A percentile compares a stretch with the other conserved stretches of the same genome.
Evolutionary conservation across 1,140 invertebrate genomes (phyloP).

Genomic region (Globodera rostochiensis): DNA sequence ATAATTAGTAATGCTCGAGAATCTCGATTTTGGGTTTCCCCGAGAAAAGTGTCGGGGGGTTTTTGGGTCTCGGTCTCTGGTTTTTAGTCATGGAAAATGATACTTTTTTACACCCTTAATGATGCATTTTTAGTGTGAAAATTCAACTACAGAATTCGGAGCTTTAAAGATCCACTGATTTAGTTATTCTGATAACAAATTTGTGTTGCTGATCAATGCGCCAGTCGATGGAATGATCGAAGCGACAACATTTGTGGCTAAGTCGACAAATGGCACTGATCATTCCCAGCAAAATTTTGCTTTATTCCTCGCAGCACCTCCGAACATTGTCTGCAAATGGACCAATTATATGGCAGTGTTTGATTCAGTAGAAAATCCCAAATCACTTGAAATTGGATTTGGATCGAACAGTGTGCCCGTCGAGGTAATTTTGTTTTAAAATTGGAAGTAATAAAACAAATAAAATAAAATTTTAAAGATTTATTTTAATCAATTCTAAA

Average conservation of each 20-base stretch:
- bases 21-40: no score
- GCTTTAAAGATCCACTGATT: neutral
- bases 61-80: no score
- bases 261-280: neutral
- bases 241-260: neutral
- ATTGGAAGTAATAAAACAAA: no score
- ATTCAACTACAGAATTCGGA: no score
- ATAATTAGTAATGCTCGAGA: no score
- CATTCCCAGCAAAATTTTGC: neutral
- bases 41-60: no score
- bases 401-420: neutral
- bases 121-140: no score
- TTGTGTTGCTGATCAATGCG: conserved; percentile 2
- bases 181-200: neutral
- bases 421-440: neutral
- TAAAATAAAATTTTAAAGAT: neutral
- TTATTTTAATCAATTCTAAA: no score
- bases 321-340: conserved; percentile 2
- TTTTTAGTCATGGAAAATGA: neutral
- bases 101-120: neutral
- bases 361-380: neutral
- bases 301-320: neutral
- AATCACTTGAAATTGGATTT: neutral
- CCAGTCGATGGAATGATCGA: neutral
- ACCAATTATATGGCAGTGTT: neutral